Evolutionary conservation across 2,797 vertebrate species (phyloP).

Genomic region (Rhodeus uyekii): DNA sequence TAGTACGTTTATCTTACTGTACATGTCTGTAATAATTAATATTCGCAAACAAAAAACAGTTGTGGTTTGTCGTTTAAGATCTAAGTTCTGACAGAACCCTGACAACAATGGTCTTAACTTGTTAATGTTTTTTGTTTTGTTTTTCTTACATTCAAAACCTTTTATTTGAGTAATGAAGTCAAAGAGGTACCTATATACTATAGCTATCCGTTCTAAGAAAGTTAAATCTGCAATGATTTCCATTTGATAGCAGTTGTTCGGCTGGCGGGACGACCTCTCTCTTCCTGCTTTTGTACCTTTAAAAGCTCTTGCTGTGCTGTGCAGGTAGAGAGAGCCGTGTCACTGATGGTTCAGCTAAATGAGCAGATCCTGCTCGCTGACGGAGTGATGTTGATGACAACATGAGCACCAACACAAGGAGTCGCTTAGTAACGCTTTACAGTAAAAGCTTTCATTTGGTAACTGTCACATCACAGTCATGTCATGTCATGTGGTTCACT

Average conservation of each 20-base stretch:
- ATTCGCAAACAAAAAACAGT: too few species aligned
- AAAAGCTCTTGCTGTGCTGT: background rate
- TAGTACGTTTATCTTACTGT: too few species aligned
- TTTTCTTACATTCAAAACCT: background rate
- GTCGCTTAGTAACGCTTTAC: background rate
- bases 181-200: background rate
- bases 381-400: background rate
- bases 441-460: background rate
- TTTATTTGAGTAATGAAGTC: background rate
- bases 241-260: background rate
- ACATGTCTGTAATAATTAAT: too few species aligned
- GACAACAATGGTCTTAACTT: background rate
- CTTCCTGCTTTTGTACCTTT: background rate
- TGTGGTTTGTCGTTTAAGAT: too few species aligned
- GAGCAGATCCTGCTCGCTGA: background rate
- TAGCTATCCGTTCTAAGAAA: background rate
- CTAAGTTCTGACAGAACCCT: too few species aligned
- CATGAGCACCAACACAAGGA: background rate
- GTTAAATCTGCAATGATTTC: background rate
- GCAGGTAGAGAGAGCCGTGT: background rate
- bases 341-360: conserved; percentile 7
- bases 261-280: background rate
- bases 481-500: too few species aligned
- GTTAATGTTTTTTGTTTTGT: too few species aligned
- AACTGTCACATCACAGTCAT: too few species aligned